These are phyloP conservation scores for Porites cylindrica DNA, from an alignment of 92 coral and sea anemone species.

Conservation along the genomic window DNA sequence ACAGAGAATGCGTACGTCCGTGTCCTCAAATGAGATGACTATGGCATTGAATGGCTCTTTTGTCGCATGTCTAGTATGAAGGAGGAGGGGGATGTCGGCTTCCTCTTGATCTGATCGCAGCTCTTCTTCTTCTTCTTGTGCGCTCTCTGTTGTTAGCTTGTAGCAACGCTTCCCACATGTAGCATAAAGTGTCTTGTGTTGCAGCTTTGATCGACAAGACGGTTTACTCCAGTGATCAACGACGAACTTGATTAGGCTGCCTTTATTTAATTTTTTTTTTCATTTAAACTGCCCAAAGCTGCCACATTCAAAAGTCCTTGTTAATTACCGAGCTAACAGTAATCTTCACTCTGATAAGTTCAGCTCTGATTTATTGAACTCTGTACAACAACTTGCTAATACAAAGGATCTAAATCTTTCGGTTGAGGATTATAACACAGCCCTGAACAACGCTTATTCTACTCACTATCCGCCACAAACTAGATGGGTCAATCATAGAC, in stretches of 20 bases:
- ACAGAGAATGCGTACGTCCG: conserved; percentile 1
- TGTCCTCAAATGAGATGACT: background rate
- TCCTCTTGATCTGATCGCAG: conserved; percentile 20
- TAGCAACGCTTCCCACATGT: conserved; percentile 36
- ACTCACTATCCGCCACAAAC: background rate
- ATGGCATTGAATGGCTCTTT: background rate
- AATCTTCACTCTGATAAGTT: background rate
- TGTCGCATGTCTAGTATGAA: conserved; percentile 31
- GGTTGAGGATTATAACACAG: background rate
- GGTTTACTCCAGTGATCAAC: conserved; percentile 29
- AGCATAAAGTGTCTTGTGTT: conserved; percentile 18
- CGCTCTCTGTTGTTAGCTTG: conserved; percentile 17
- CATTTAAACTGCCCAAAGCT: conserved; percentile 2
- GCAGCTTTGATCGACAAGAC: conserved; percentile 7
- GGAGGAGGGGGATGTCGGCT: conserved; percentile 23
- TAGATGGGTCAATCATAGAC: background rate
- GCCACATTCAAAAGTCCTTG: conserved; percentile 1
- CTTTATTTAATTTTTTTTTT: conserved; percentile 32
- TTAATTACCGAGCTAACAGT: background rate
- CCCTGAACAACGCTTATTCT: background rate
- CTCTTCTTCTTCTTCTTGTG: conserved; percentile 28
- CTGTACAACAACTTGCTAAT: background rate
- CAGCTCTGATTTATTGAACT: background rate
- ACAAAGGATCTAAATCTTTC: background rate
- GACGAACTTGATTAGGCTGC: conserved; percentile 40